A percentile compares a stretch with the other conserved stretches of the same genome.
These are phyloP conservation scores for Bos indicus DNA, from an alignment of 2,113 vertebrate species.

Conservation along the genomic window DNA sequence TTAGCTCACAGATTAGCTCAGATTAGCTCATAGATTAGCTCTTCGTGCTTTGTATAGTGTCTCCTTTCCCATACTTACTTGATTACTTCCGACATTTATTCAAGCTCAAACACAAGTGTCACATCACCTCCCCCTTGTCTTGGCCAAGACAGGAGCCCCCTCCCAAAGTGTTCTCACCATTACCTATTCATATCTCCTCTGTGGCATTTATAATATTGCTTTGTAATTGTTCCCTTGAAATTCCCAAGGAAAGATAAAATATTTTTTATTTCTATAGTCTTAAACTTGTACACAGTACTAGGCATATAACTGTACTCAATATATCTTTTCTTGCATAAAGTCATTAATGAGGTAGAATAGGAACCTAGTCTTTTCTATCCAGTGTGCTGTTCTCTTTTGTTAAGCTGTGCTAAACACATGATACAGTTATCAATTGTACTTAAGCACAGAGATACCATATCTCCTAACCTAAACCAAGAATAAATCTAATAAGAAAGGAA, in stretches of 20 bases:
- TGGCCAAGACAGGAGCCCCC: not conserved
- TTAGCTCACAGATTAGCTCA: not conserved
- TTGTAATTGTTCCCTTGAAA: not conserved
- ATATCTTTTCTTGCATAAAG: not conserved
- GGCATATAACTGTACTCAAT: not conserved
- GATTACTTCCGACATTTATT: not conserved
- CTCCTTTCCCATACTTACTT: not conserved
- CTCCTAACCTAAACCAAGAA: not conserved
- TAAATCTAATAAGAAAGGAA: not conserved
- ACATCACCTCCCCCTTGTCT: not conserved
- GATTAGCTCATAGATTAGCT: not conserved
- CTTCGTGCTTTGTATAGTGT: not conserved
- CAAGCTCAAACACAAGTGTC: not conserved
- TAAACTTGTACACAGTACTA: not conserved
- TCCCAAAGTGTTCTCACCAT: not conserved
- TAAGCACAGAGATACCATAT: not conserved
- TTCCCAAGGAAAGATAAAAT: not conserved
- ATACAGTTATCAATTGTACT: not conserved
- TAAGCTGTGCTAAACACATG: not conserved
- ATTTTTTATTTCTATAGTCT: not conserved
- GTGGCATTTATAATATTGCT: not conserved
- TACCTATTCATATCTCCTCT: not conserved
- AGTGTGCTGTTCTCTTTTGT: not conserved
- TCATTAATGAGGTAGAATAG: not conserved
- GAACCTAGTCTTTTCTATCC: not conserved